Evolutionary conservation across 2,888 invertebrate genomes (phyloP).

Genomic region (Drosophila merina): DNA sequence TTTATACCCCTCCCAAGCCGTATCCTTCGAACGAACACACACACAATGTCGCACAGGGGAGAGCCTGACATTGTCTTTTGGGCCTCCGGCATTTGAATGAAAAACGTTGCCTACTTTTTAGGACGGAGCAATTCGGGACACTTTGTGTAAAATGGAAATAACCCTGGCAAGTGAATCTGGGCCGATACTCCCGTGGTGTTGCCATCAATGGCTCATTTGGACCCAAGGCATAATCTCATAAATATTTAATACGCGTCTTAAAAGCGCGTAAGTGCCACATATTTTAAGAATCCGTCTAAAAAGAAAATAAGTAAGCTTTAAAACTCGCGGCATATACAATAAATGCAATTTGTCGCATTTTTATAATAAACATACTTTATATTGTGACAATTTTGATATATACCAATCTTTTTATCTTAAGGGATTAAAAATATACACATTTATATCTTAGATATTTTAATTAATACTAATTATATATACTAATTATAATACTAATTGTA

Average conservation of each 20-base stretch:
- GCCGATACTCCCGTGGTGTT: slow-evolving; percentile 13
- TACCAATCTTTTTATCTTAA: too few species aligned
- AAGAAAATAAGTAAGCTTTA: neutral
- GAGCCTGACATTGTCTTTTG: slow-evolving; percentile 53
- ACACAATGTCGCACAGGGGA: slow-evolving; percentile 32
- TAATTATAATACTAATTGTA: too few species aligned
- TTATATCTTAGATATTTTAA: too few species aligned
- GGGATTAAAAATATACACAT: too few species aligned
- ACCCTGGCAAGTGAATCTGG: slow-evolving; percentile 19
- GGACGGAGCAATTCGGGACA: slow-evolving; percentile 12
- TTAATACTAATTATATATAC: too few species aligned
- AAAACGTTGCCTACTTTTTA: slow-evolving; percentile 49
- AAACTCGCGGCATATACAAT: neutral
- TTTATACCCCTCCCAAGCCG: slow-evolving; percentile 41
- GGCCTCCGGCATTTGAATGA: slow-evolving; percentile 52
- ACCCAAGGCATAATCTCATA: slow-evolving; percentile 16
- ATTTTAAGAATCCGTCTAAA: neutral
- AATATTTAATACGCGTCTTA: slow-evolving; percentile 26
- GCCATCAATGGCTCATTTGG: slow-evolving; percentile 42
- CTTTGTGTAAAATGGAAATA: slow-evolving; percentile 33
- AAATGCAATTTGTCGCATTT: neutral
- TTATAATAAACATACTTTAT: neutral
- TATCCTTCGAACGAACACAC: slow-evolving; percentile 14
- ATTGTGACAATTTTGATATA: too few species aligned
- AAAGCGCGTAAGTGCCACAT: slow-evolving; percentile 16